Conservation (phyloP, 2,888 invertebrate species). For the Philonicus albiceps region DNA sequence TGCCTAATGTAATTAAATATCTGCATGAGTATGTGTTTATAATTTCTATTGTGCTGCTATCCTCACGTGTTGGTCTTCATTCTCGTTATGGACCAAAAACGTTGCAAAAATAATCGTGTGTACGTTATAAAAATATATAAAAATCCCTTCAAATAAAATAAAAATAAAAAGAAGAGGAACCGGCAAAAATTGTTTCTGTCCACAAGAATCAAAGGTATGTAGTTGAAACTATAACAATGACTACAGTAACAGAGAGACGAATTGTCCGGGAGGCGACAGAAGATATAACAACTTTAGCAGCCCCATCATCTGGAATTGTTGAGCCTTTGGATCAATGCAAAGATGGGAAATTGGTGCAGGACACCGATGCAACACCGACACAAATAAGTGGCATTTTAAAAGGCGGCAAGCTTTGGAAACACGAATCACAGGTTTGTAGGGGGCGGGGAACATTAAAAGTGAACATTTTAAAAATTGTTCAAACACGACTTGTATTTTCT, state of each 20-base stretch:
- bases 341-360: constrained; percentile 57
- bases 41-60: constrained; percentile 53
- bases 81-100: constrained; percentile 46
- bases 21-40: constrained; percentile 51
- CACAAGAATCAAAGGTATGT: constrained; percentile 66
- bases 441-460: neutral
- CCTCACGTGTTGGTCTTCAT: constrained; percentile 49
- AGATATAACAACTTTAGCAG: constrained; percentile 4
- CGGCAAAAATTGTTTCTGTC: constrained; percentile 53
- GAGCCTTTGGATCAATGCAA: constrained; percentile 49
- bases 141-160: constrained; percentile 42
- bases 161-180: constrained; percentile 51
- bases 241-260: constrained; percentile 72
- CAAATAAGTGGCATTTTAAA: constrained; percentile 78
- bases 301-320: constrained; percentile 47
- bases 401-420: constrained; percentile 80
- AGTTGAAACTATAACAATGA: constrained; percentile 74
- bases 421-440: constrained; percentile 68
- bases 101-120: constrained; percentile 41
- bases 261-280: constrained; percentile 64
- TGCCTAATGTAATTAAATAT: constrained; percentile 46
- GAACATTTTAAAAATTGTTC: neutral
- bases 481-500: neutral
- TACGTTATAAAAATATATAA: constrained; percentile 52
- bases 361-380: constrained; percentile 67